Evolutionary conservation across 2,888 invertebrate genomes (phyloP), one percentile per base, ranked within the genome.

Genomic region (Patella ulyssiponensis): DNA sequence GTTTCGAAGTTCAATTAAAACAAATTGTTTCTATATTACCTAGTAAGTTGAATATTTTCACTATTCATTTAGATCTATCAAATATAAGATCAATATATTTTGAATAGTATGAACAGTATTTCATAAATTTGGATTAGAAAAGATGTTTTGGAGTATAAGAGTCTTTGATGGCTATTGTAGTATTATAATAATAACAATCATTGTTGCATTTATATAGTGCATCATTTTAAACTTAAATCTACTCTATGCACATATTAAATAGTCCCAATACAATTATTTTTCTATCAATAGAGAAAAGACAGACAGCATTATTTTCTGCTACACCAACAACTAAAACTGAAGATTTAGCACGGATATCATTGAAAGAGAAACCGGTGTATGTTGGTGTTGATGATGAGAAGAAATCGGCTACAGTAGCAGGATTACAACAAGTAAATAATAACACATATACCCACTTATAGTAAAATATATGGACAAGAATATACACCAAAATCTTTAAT

Each of bases 281-380:
- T 64, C 12, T 20, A 12, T 64, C 20, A 20, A 64, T 23, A 64
- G 64, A 64, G 23, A 64, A 64, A 23, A 64, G 64, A 23, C 64
- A 64, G 64, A 64, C 64, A 23, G 64, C 64, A 64, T 64, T 64
- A 64, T 64, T 64, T 64, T 23, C 64, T 64, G 64, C 64, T 64
- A 64, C 64, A 64, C 64, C 64, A 9, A 64, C 64, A 11, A 64
- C 64, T 23, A 64, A 64, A 64, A 64, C 64, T 23, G 64, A 64
- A 64, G 64, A 64, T 64, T 64, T 64, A 64, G 64, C 23, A 20
- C 11, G 14, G 3, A 23, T 64, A 64, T 64, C 64, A 64, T 64
- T 64, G 20, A 20, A 14, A 11, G 20, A 20, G 20, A 64, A 64
- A 20, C 64, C 64, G 14, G 64, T 64, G 11, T 64, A 64, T 64